Base-by-base conservation (phyloP, 2,797 vertebrate species). In the Hyperoplus immaculatus region DNA sequence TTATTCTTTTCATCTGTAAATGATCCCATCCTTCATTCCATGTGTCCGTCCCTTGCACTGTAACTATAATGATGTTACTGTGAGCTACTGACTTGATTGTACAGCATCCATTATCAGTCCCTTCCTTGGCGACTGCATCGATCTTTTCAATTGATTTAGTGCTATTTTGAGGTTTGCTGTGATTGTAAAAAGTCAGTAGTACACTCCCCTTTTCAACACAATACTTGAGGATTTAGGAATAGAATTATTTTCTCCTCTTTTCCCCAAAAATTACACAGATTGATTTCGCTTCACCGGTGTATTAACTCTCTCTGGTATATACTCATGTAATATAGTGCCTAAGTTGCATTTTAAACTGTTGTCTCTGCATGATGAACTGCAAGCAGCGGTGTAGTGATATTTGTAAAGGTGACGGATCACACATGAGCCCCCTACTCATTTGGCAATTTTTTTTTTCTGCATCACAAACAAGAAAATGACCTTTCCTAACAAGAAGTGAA, bases 391-490 rank as follows among this genome's bases (percentile, higher is more conserved):
- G 67, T 58, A 43, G 71, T 91, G 87, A 58, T 83, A 87, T 91
- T 90, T 90, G 64, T 82, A 80, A 86, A 84, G 66, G 75, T 65
- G 75, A 67, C 14, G 77, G 71, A 86, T 67, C 84, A 59, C 42
- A 69, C 62, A 47, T 58, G 53, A 62, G 58, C 56, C 68, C 38
- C 59, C 73, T 73, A 42, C 78, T 54, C 47, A 0, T 82, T 76
- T 77, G 45, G 58, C 46, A 78, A 77, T 57, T 76, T 80, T 78
- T 71, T 79, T 29, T 77, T 83, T 78, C 69, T 79, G 77, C 85
- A 81, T 72, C 77, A 85, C 80, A 86, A 78, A 87, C 77, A 79
- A 84, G 59, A 81, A 68, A 54, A 65, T 91, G 81, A 92, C 90
- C 84, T 91, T 91, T 92, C 47, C 56, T 81, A 87, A 87, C 61